Base-by-base conservation (phyloP, 1,140 invertebrate genomes). In the Monomorium pharaonis region DNA sequence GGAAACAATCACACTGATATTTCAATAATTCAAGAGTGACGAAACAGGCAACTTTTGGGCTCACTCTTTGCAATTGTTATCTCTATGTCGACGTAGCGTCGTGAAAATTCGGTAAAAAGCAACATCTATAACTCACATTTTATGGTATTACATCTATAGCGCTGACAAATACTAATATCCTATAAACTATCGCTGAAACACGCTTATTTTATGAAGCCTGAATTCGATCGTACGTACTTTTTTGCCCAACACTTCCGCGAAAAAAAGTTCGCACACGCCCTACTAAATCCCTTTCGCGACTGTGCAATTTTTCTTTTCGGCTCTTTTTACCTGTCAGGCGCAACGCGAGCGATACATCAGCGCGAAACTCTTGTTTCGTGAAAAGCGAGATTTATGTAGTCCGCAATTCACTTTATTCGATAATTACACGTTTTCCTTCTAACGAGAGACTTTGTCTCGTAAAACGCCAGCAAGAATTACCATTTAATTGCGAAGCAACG, bases 281-380 rank as follows among this genome's bases (percentile, higher is more conserved):
- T 63, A 63, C 24, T 77, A 63, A 77, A 63, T 63, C 58, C 54
- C 24, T 44, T 62, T 63, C 21, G 58, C 27, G 30, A 47, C 14
- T 77, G 58, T 63, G 75, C 37, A 63, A 77, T 77, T 77, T 77
- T 62, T 77, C 56, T 44, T 63, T 44, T 10, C 24, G 56, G 21
- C 47, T 58, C n/a, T 75, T 75, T 67, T 77, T 76, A 62, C 56
- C 42, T 30, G 58, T 30, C 51, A 30, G 10, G 42, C 24, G 24
- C 37, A 47, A 62, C 18, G 58, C 21, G 9, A 21, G 24, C 16
- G n/a, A 33, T 51, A 24, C 4, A 51, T 51, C 37, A 65, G 9
- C 27, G 16, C 14, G 7, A 67, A 80, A 67, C 30, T n/a, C n/a
- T 18, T 67, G 21, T 80, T 80, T 67, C 60, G 14, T 14, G 10